Evolutionary conservation across 2,113 vertebrate species (phyloP).

Genomic region (Hylia prasina): DNA sequence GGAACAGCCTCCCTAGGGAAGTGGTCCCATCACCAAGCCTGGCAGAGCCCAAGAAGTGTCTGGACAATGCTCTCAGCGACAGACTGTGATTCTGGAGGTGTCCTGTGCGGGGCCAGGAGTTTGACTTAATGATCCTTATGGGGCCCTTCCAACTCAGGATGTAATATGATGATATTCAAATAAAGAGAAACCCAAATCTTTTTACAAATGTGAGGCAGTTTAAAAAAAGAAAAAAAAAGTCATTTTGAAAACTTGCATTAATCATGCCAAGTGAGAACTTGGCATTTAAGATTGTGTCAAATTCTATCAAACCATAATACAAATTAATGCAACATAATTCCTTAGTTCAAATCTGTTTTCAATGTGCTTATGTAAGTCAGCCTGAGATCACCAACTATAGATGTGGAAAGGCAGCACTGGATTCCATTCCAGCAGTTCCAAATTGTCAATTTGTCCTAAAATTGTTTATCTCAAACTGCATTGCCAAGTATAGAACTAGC

Average conservation of each 20-base stretch:
- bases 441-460: not conserved
- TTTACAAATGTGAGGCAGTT: not conserved
- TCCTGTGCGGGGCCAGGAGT: not conserved
- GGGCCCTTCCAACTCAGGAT: not conserved
- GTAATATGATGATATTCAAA: not conserved
- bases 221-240: not conserved
- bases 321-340: not conserved
- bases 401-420: accelerated
- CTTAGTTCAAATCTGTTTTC: not conserved
- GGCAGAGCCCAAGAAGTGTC: not conserved
- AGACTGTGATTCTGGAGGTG: no score
- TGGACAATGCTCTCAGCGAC: not conserved
- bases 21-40: not conserved
- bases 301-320: not conserved
- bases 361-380: not conserved
- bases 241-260: not conserved
- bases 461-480: not conserved
- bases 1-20: not conserved
- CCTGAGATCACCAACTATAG: not conserved
- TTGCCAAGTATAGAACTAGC: not conserved
- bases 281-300: not conserved
- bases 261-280: not conserved
- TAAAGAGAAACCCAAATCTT: not conserved
- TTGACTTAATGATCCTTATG: not conserved
- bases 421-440: not conserved